Percentiles rank a stretch among this genome's conserved stretches.
Evolutionary conservation across 1,140 invertebrate genomes (phyloP).

Genomic region (Trialeurodes vaporariorum): DNA sequence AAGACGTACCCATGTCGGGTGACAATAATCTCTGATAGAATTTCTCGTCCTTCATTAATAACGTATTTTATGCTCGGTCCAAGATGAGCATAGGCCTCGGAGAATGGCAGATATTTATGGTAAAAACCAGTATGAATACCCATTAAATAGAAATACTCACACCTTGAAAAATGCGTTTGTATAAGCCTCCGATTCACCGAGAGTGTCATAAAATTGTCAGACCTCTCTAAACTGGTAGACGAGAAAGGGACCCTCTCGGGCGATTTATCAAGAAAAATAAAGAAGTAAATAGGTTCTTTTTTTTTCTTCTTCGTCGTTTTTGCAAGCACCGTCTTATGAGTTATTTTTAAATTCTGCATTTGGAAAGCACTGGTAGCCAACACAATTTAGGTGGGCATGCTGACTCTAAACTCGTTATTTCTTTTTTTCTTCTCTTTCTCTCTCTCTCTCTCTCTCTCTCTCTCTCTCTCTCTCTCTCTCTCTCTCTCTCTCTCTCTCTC

Average conservation of each 20-base stretch:
- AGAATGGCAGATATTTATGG: neutral
- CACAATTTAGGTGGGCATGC: no score
- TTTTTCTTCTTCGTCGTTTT: no score
- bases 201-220: neutral
- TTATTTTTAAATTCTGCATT: no score
- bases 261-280: neutral
- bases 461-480: no score
- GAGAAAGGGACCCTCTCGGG: neutral
- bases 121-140: neutral
- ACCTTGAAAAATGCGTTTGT: neutral
- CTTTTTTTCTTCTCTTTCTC: no score
- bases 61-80: neutral
- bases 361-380: no score
- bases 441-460: no score
- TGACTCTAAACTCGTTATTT: no score
- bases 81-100: neutral
- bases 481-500: no score
- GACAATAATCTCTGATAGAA: neutral
- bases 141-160: conserved; percentile 1
- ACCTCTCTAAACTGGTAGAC: neutral
- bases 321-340: no score
- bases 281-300: no score
- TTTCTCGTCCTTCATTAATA: neutral
- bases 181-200: neutral
- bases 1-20: neutral